A percentile compares a stretch with the other conserved stretches of the same genome.
Evolutionary conservation across 2,888 invertebrate species (phyloP).

Genomic region (Lepidonotus clava): DNA sequence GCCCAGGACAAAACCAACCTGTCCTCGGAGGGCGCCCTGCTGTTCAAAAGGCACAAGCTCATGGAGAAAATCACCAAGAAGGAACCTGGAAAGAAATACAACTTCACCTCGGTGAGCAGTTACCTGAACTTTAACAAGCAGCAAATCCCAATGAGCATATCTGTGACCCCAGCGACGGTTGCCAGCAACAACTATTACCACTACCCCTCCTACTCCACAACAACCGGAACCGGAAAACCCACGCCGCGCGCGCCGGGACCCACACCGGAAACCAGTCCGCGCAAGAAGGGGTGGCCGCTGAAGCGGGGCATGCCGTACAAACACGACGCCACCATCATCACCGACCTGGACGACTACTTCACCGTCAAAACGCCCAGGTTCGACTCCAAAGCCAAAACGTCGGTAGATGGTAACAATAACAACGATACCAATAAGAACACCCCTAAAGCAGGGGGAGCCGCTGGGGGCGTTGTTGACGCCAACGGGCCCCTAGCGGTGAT

Average conservation of each 20-base stretch:
- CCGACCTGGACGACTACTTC: constrained; percentile 1
- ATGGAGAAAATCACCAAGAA: neutral
- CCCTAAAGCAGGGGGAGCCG: neutral
- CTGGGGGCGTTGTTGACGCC: neutral
- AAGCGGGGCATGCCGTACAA: neutral
- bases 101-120: constrained; percentile 12
- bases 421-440: too few relatives aligned
- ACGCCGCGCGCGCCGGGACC: neutral
- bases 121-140: constrained; percentile 38
- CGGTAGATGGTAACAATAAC: neutral
- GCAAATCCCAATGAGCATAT: neutral
- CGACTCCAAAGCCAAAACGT: neutral
- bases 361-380: constrained; percentile 28
- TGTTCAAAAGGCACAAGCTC: neutral
- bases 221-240: too few relatives aligned
- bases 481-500: neutral
- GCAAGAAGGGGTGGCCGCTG: neutral
- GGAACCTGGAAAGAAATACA: neutral
- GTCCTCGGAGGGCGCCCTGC: constrained; percentile 11
- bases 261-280: neutral
- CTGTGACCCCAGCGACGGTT: too few relatives aligned
- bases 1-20: neutral
- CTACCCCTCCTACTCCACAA: too few relatives aligned
- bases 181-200: too few relatives aligned
- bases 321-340: neutral